Evolutionary conservation across 2,113 vertebrate genomes (phyloP).

Genomic region (Microtus oregoni): DNA sequence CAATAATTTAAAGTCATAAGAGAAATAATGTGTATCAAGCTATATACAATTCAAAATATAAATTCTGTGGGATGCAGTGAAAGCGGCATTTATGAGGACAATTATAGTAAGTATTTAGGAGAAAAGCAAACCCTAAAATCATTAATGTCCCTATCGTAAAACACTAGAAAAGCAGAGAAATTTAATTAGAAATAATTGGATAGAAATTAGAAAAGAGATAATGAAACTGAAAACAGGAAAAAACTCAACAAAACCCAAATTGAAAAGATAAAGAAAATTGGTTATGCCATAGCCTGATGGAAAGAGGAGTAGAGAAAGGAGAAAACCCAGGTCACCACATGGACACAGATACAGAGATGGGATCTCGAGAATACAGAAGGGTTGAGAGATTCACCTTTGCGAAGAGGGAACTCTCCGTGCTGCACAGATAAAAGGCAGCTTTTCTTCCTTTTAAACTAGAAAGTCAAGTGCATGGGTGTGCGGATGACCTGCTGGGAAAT

Average conservation of each 20-base stretch:
- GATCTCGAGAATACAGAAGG: not conserved
- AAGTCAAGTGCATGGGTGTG: not conserved
- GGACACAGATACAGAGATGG: not conserved
- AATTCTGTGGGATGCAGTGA: not conserved
- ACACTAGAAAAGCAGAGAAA: not conserved
- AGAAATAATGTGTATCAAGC: slow-evolving; percentile 30
- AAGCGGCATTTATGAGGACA: not conserved
- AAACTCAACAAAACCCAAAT: not conserved
- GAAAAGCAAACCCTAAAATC: not conserved
- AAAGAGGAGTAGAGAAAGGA: not conserved
- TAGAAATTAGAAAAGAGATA: slow-evolving; percentile 4
- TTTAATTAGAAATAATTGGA: slow-evolving; percentile 35
- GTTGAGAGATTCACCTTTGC: not conserved
- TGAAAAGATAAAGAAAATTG: slow-evolving; percentile 21
- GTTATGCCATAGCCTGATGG: not conserved
- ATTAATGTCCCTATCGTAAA: not conserved
- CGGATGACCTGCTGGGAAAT: not conserved
- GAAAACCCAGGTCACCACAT: not conserved
- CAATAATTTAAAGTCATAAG: not conserved
- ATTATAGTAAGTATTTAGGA: not conserved
- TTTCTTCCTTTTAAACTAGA: slow-evolving; percentile 19
- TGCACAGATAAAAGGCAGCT: not conserved
- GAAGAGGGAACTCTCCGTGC: not conserved
- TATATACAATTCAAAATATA: slow-evolving; percentile 9
- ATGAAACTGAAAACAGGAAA: not conserved